Base-by-base conservation (phyloP, 2,797 vertebrate genomes). In the Alcedo quadribrachys region DNA sequence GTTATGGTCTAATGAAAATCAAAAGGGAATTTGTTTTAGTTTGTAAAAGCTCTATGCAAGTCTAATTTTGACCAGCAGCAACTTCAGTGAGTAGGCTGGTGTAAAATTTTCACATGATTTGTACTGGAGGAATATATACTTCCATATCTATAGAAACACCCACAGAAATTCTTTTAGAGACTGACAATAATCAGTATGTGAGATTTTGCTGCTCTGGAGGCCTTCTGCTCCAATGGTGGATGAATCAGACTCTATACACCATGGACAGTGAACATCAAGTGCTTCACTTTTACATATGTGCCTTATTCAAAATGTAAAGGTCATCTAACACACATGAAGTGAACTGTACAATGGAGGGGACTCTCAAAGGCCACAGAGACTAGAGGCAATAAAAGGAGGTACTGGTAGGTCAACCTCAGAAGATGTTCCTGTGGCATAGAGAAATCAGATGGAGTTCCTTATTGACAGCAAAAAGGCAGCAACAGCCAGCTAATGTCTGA, bases 31-130 rank as follows among this genome's bases (percentile, higher is more conserved):
- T 91, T 55, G 43, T 68, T 91, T 92, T 30, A 55, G 58, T 85
- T 87, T 78, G 60, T 82, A 75, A 93, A 92, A 81, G 93, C 81
- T 89, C 66, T 46, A 48, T 87, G 71, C 55, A 70, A 93, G 81
- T 81, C 86, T 95, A 82, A 92, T 89, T 92, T 94, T 89, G 91
- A 83, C 69, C 73, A 82, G 71, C 84, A 91, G 79, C 73, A 48
- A 75, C 71, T 87, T 92, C 55, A 85, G 88, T 46, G 91, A 81
- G 79, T 94, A 82, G 92, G 91, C 81, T 87, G 82, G 30, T 95
- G 86, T 30, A 90, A 92, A 92, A 81, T 75, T 77, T 91, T 93
- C 88, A 92, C 76, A 63, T 92, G 54, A 87, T 85, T 93, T 80
- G 35, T 89, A 42, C 84, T 62, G 77, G 60, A 95, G 81, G 78